Evolutionary conservation across 2,113 vertebrate species (phyloP).

Genomic region (Erinaceus europaeus): DNA sequence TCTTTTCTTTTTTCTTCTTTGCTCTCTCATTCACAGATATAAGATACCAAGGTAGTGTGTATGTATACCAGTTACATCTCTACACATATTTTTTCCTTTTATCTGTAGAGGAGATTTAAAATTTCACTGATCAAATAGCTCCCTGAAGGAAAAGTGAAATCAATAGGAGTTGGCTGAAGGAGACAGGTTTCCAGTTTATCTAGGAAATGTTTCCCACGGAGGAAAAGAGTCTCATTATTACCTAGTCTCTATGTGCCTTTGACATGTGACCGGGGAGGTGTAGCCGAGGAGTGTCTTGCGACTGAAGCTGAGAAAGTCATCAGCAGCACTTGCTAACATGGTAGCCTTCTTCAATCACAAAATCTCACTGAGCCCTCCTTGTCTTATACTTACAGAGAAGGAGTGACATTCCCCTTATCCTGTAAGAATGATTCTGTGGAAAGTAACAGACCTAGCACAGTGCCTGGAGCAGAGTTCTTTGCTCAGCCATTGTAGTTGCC

Average conservation of each 20-base stretch:
- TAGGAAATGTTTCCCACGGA: background rate
- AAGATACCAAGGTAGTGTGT: background rate
- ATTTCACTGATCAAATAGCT: background rate
- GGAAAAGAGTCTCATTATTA: background rate
- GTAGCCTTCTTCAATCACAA: background rate
- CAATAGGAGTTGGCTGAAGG: background rate
- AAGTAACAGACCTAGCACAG: background rate
- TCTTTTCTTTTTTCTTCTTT: background rate
- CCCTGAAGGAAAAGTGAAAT: background rate
- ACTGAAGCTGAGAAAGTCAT: background rate
- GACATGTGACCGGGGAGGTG: background rate
- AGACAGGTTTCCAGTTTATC: background rate
- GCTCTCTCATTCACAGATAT: background rate
- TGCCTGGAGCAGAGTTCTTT: background rate
- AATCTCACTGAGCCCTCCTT: background rate
- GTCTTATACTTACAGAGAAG: background rate
- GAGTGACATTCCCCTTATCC: background rate
- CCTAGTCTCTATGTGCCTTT: background rate
- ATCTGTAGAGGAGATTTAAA: background rate
- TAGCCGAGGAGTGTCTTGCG: background rate
- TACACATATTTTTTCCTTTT: background rate
- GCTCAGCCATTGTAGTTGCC: background rate
- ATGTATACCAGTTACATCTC: background rate
- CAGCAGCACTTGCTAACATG: background rate
- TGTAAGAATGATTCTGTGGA: accelerated